Conservation (phyloP, 2,888 invertebrate genomes). For the Biston stratarius region DNA sequence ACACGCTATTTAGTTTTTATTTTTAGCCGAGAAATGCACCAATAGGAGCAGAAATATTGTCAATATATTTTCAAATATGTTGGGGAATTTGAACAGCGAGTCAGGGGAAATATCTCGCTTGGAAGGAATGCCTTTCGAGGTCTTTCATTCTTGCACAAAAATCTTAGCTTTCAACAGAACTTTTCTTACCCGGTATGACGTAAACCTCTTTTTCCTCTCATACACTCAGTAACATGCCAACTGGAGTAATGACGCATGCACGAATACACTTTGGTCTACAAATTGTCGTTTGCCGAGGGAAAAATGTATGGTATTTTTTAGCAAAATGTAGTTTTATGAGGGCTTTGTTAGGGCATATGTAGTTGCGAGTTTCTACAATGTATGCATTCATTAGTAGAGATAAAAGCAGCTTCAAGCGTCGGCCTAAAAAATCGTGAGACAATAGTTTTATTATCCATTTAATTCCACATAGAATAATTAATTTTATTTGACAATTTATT, state of each 20-base stretch:
- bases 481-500: no score
- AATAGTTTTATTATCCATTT: no score
- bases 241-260: constrained; percentile 17
- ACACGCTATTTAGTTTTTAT: constrained; percentile 12
- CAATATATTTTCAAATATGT: constrained; percentile 24
- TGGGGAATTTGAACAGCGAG: constrained; percentile 4
- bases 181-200: constrained; percentile 12
- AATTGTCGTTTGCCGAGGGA: background rate
- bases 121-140: constrained; percentile 22
- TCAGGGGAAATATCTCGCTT: constrained; percentile 21
- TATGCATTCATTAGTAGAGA: background rate
- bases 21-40: constrained; percentile 23
- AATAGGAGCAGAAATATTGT: constrained; percentile 15
- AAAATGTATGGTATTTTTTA: constrained; percentile 4
- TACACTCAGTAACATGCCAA: constrained; percentile 14
- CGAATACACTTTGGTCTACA: background rate
- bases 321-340: background rate
- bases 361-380: background rate
- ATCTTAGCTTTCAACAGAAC: constrained; percentile 1
- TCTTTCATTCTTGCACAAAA: constrained; percentile 18
- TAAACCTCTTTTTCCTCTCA: constrained; percentile 12
- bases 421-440: no score
- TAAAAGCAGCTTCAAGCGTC: no score
- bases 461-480: no score
- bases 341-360: background rate